Evolutionary conservation across 1,140 invertebrate species (phyloP), one percentile per base, ranked within the genome.

Genomic region (Papilio machaon): DNA sequence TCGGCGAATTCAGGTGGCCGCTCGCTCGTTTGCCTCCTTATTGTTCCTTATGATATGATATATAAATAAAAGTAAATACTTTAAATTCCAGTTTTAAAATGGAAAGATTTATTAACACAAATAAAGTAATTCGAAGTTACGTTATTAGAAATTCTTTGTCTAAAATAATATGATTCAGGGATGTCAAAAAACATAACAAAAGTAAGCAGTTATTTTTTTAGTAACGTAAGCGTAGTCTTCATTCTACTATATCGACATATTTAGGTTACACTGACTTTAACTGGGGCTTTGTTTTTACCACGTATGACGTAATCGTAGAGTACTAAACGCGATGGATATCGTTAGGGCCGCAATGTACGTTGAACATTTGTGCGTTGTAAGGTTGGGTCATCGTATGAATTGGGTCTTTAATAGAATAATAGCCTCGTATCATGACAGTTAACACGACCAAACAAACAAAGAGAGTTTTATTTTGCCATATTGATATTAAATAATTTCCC

Each of bases 351-450:
- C 11, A 35, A 38, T 35, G 64, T 70, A 35, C 30, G 64, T 35
- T 70, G 64, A 70, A 35, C 30, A 70, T 70, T 70, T 70, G 11
- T 35, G 64, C 64, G 30, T 38, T 38, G 13, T 38, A 70, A 70
- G 64, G 30, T 70, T 35, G 30, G 30, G 35, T 35, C 30, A 17
- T 38, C 13, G 64, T 70, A 35, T 70, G 64, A 70, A 35, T 35
- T 35, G 64, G 64, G 10, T 38, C 64, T 17, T 70, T 70, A 70
- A 70, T 70, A 70, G 30, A 70, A 70, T 70, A 70, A 70, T 70
- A 30, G 13, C 30, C 2, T 15, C 64, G 64, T 70, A 70, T 70
- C 64, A 30, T 2, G 30, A 70, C 64, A 70, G 64, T 35, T 70
- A 70, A 70, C 5, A 35, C 60, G 19, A 38, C 7, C 5, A 19